Evolutionary conservation across 1,140 invertebrate genomes (phyloP), one percentile per base, ranked within the genome.

Genomic region (Drosophila punjabiensis): DNA sequence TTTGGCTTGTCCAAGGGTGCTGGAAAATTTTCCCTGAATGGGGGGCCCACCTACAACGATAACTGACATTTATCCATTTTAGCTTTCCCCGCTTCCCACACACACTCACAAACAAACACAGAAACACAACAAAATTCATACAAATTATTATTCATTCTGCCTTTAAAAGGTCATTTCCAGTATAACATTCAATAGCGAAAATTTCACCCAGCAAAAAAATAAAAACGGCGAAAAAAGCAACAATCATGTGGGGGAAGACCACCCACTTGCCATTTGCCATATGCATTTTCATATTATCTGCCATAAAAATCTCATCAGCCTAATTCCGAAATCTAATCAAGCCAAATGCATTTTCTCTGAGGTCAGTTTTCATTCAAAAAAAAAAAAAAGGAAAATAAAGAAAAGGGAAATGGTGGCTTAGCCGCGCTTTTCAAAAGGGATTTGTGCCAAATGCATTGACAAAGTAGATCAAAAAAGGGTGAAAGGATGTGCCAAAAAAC

Each of bases 261-360:
- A 65, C 63, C 48, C 66, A 66, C 55, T 71, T 73, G 24, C 62
- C 59, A 79, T 70, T 70, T 74, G 68, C 37, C 55, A 73, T 52
- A 61, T 74, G 68, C 68, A 74, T 62, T 62, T 61, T 47, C 39
- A 61, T 74, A 62, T 71, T 39, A 71, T 50, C 53, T 64, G 59
- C 45, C 76, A 79, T 70, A 62, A 69, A 79, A 73, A 79, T 79
- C 56, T 73, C 68, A 80, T 80, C 76, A 79, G 76, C 76, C 76
- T 79, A 79, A 79, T 79, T 79, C 78, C 67, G 48, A 81, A 90
- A 89, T 70, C 82, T 89, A 89, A 89, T 89, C 85, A 89, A 90
- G 73, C 52, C 69, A 75, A 87, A 88, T 87, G 83, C 56, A 83
- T 80, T 69, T 61, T 45, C 63, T 52, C 47, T 53, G 77, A 85